Base-by-base conservation (phyloP, 2,888 invertebrate species). In the Agonopterix subpropinquella region DNA sequence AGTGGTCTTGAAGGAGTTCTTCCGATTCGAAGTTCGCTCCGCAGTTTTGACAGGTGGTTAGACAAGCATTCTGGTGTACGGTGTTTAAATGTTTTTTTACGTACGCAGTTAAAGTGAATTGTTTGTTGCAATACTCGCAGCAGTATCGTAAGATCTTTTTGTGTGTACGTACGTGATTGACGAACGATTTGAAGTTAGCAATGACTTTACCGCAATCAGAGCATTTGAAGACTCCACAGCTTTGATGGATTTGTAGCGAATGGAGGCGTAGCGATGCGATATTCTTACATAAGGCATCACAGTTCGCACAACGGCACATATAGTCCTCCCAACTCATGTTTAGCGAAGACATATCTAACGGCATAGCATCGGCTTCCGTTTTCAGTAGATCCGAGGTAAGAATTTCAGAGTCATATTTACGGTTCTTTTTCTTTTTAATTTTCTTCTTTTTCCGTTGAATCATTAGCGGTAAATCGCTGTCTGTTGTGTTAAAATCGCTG, bases 251-350 rank as follows among this genome's bases (percentile, higher is more conserved):
- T 62, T 87, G 80, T 41, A 82, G 43, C 0, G 85, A 76, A 56
- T 88, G 88, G 1, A 87, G 67, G 44, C 83, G 72, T 45, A 88
- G 49, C 0, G 78, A 79, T 11, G 72, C 61, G 4, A 85, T 65
- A 44, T 80, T 84, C 47, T 81, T 80, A 49, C 83, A 87, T 36
- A 79, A 73, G 0, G 85, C 84, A 49, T 86, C 84, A 37, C 88
- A 88, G 36, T 68, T 70, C 0, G 79, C 84, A 60, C 88, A 88
- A 0, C 77, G 65, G 55, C 85, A 87, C 46, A 74, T 71, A 15
- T 80, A 81, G 8, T 81, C 74, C 0, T 80, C 80, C 88, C 88
- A 88, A 1, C 79, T 75, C 0, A 70, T 35, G 2, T 57, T 59
- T 1, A 65, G 54, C 0, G 63, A 49, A 0, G 65, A 52, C 3